These are phyloP conservation scores for Ophion ellenae DNA, from an alignment of 2,888 invertebrate species.

Conservation along the genomic window DNA sequence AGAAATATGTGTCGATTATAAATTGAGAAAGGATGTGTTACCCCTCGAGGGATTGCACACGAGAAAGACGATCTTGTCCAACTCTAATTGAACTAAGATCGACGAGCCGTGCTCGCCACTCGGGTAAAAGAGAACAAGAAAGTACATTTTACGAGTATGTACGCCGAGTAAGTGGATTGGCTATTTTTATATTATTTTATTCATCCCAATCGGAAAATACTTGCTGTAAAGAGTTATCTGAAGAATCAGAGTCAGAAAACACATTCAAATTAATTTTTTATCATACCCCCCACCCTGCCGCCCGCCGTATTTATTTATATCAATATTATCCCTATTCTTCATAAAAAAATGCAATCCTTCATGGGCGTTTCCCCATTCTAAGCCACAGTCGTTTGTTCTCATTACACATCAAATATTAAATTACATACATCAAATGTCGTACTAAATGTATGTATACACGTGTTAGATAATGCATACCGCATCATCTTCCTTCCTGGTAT, in stretches of 20 bases:
- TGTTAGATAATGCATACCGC: conserved; percentile 14
- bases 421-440: conserved; percentile 13
- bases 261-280: not conserved
- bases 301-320: too few relatives aligned
- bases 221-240: too few relatives aligned
- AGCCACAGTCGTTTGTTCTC: conserved; percentile 1
- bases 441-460: not conserved
- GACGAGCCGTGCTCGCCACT: conserved; percentile 40
- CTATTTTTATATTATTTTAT: not conserved
- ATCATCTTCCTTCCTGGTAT: conserved; percentile 41
- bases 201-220: too few relatives aligned
- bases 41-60: conserved; percentile 30
- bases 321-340: not conserved
- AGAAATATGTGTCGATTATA: conserved; percentile 62
- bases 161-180: too few relatives aligned
- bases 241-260: not conserved
- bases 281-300: too few relatives aligned
- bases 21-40: conserved; percentile 50
- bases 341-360: not conserved
- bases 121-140: not conserved
- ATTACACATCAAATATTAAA: conserved; percentile 16
- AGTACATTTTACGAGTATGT: too few relatives aligned
- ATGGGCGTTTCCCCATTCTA: not conserved
- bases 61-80: conserved; percentile 54
- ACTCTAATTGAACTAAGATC: conserved; percentile 65